Evolutionary conservation across 2,888 invertebrate species (phyloP).

Genomic region (Hermaeophaga mercurialis): DNA sequence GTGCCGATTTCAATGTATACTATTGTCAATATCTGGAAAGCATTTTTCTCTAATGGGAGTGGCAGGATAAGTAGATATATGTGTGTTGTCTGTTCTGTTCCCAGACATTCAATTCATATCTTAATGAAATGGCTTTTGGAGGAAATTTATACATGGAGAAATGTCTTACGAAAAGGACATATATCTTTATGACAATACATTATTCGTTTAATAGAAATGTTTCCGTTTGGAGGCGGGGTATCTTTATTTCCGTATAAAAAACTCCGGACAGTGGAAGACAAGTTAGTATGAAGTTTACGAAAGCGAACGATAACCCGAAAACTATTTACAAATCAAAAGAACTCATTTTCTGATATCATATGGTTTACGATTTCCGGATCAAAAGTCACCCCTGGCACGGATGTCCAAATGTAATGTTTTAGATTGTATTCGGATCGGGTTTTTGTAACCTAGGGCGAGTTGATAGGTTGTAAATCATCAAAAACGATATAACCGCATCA

Average conservation of each 20-base stretch:
- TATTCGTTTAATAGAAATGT: constrained; percentile 8
- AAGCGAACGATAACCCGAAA: constrained; percentile 1
- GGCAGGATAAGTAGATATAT: neutral
- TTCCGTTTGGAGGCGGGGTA: neutral
- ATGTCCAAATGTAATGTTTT: constrained; percentile 1
- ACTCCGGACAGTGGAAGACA: constrained; percentile 7
- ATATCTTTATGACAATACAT: constrained; percentile 12
- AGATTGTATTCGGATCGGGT: constrained; percentile 5
- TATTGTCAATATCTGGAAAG: neutral
- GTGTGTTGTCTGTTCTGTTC: neutral
- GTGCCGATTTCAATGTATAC: neutral
- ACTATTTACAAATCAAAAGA: constrained; percentile 15
- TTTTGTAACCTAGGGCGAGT: neutral
- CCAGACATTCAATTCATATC: constrained; percentile 1
- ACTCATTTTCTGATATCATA: constrained; percentile 10
- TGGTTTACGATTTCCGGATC: constrained; percentile 11
- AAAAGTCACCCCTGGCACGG: constrained; percentile 6
- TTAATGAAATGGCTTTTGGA: constrained; percentile 11
- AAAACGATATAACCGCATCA: neutral
- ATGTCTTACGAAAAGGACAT: no score
- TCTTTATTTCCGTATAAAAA: constrained; percentile 5
- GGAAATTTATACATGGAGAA: constrained; percentile 10
- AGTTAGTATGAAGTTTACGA: neutral
- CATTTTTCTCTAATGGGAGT: neutral
- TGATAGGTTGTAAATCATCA: constrained; percentile 6